Evolutionary conservation across 2,888 invertebrate genomes (phyloP).

Genomic region (Anarsia innoxiella): DNA sequence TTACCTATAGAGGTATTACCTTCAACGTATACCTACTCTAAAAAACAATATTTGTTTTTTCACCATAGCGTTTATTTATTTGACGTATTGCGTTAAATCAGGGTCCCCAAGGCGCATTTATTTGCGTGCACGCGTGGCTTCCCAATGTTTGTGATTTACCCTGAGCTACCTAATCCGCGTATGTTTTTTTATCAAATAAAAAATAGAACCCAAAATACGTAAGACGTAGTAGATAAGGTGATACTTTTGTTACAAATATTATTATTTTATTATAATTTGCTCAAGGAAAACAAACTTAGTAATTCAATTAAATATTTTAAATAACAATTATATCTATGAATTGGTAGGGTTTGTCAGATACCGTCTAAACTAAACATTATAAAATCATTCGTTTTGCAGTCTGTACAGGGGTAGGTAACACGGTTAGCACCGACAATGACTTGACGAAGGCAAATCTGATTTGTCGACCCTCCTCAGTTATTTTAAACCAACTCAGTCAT

Average conservation of each 20-base stretch:
- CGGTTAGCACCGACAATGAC: slow-evolving; percentile 65
- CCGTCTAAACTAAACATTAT: slow-evolving; percentile 1
- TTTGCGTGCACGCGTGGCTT: slow-evolving; percentile 54
- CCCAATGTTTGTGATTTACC: slow-evolving; percentile 53
- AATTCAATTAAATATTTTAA: too few relatives aligned
- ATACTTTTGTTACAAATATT: too few relatives aligned
- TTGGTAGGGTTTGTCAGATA: too few relatives aligned
- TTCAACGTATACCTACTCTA: too few relatives aligned
- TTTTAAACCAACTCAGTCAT: slow-evolving; percentile 67
- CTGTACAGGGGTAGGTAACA: slow-evolving; percentile 53
- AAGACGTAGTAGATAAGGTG: too few relatives aligned
- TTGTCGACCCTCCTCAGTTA: slow-evolving; percentile 65
- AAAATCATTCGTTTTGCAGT: slow-evolving; percentile 31
- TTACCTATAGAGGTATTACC: too few relatives aligned
- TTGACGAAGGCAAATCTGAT: slow-evolving; percentile 73
- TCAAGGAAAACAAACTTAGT: too few relatives aligned
- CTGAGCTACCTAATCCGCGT: too few relatives aligned
- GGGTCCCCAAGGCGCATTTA: slow-evolving; percentile 59
- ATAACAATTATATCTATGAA: too few relatives aligned
- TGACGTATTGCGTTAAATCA: slow-evolving; percentile 57
- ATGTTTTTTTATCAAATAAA: too few relatives aligned
- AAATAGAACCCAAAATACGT: too few relatives aligned
- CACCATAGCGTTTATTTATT: slow-evolving; percentile 41
- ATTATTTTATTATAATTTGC: too few relatives aligned
- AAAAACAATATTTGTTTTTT: slow-evolving; percentile 43